phyloP scores from a whole-genome alignment of 2,888 invertebrate species.

The Stomorhina lunata region DNA sequence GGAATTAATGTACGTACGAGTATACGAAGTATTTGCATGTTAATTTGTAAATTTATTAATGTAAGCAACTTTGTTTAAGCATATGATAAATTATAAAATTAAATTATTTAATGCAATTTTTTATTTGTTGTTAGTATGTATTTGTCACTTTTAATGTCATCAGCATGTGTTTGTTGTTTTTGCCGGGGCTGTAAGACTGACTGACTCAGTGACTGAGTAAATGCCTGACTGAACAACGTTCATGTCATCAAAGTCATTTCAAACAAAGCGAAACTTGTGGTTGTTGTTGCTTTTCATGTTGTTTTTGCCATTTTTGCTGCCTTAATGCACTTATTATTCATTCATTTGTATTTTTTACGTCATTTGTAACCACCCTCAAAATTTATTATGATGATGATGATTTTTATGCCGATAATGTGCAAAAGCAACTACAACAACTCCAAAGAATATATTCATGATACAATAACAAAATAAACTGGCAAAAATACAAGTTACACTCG shows the following conservation, averaged over 20 bases:
- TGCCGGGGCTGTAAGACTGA: too few species aligned
- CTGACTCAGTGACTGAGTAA: background rate
- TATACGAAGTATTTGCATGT: background rate
- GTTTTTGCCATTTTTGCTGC: constrained; percentile 17
- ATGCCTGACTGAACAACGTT: background rate
- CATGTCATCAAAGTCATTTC: constrained; percentile 9
- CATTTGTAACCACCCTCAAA: constrained; percentile 50
- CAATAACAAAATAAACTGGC: constrained; percentile 3
- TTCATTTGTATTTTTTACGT: constrained; percentile 43
- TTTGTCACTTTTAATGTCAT: constrained; percentile 25
- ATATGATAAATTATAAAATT: constrained; percentile 38
- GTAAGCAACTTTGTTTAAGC: constrained; percentile 18
- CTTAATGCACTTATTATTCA: constrained; percentile 41
- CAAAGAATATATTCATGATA: background rate
- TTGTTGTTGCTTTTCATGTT: background rate
- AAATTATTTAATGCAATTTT: background rate
- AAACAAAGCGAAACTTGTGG: constrained; percentile 9
- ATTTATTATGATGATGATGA: constrained; percentile 36
- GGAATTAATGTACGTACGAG: background rate
- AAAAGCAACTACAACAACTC: background rate
- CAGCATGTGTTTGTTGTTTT: background rate
- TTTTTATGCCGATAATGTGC: constrained; percentile 24
- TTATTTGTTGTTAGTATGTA: constrained; percentile 5
- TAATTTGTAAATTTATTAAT: constrained; percentile 9
- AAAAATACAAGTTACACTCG: constrained; percentile 1